A percentile compares a stretch with the other conserved stretches of the same genome.
Evolutionary conservation across 1,140 invertebrate genomes (phyloP).

Genomic region (Drosophila dunni): DNA sequence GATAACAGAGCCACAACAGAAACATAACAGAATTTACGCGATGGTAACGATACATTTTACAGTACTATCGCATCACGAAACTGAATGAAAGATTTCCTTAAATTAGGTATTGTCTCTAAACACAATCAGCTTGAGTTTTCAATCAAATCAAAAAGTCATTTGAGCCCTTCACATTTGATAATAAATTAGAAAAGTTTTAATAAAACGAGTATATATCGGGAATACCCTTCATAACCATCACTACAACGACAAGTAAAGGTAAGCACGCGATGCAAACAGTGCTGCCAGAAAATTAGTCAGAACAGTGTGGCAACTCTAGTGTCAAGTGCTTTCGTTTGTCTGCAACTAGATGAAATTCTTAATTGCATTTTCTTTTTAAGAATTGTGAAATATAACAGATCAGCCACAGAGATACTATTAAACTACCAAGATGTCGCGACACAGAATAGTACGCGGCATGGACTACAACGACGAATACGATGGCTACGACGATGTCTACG

Average conservation of each 20-base stretch:
- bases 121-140: too few relatives aligned
- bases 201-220: background rate
- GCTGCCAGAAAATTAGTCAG: background rate
- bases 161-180: too few relatives aligned
- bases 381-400: constrained; percentile 62
- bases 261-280: background rate
- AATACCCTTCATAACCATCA: background rate
- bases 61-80: constrained; percentile 1
- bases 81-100: background rate
- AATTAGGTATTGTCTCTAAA: too few relatives aligned
- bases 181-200: too few relatives aligned
- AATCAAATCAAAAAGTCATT: too few relatives aligned
- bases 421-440: constrained; percentile 88
- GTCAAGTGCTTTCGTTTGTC: constrained; percentile 34
- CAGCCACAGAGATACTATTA: constrained; percentile 11
- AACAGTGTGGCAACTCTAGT: constrained; percentile 16
- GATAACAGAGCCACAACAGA: background rate
- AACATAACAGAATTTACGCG: background rate
- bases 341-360: constrained; percentile 50
- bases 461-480: constrained; percentile 94
- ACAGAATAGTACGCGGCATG: constrained; percentile 90
- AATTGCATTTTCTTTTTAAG: constrained; percentile 29
- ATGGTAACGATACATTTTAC: background rate
- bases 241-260: background rate
- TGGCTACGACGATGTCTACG: constrained; percentile 95